Evolutionary conservation across 2,888 invertebrate species (phyloP), one percentile per base, ranked within the genome.

Genomic region (Polietes domitor): DNA sequence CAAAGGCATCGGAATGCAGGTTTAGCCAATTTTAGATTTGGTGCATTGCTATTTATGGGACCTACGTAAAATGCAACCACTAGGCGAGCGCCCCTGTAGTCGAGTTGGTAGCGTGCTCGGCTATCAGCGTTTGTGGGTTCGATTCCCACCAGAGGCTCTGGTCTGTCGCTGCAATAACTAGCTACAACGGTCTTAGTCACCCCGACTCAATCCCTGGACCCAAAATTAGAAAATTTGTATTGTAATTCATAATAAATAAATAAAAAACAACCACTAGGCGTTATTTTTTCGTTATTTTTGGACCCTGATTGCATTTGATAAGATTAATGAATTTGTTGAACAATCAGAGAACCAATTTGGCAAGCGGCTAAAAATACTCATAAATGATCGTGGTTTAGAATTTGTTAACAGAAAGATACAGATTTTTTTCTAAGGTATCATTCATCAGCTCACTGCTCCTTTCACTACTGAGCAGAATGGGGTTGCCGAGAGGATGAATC

Each of bases 401-500:
- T 65, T 65, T 65, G 9, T 19, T 0, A 65, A 41, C 28, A 37
- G 41, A 41, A 41, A 19, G 10, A 55, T 55, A 55, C 19, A 72
- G 28, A n/a, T 2, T 10, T 71, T 32, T 53, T 53, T 71, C 26
- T 24, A 58, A 55, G 28, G 76, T 17, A 63, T 80, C 9, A 28
- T 58, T 24, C 70, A 70, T 7, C 75, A 75, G 63, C 41, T 76
- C 0, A 80, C 65, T 21, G 65, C 65, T 12, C 79, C 73, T n/a
- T 37, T 47, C 15, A 73, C 78, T 47, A 65, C 72, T 61, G 55
- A 79, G 65, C 73, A 73, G 26, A 73, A 79, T 70, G 65, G 79
- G 19, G 37, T 73, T n/a, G 73, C 73, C n/a, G 53, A 79, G 17
- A 53, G 79, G 26, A 79, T 80, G 65, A 80, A 84, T 58, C 65